phyloP scores from a whole-genome alignment of 2,888 invertebrate genomes.

The Perithous albicinctus region DNA sequence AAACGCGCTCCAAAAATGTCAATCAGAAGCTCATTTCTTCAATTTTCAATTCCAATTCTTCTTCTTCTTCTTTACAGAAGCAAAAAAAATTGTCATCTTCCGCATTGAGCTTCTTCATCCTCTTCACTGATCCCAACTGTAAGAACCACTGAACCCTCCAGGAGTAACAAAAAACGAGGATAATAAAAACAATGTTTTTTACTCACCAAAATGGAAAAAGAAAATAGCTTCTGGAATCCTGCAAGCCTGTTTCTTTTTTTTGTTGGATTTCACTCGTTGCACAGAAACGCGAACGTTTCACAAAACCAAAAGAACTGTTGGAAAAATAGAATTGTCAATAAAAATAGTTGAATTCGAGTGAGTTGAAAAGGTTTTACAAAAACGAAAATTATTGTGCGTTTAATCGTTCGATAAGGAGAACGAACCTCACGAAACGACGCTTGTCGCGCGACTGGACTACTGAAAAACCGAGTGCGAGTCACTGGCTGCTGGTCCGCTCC shows the following conservation, averaged over 20 bases:
- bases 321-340: background rate
- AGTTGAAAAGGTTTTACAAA: background rate
- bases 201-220: background rate
- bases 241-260: background rate
- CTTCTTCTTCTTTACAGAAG: background rate
- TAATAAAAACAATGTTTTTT: background rate
- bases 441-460: conserved; percentile 70
- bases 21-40: no score
- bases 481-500: conserved; percentile 40
- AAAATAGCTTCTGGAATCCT: conserved; percentile 5
- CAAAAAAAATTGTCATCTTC: background rate
- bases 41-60: no score
- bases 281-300: conserved; percentile 1
- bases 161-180: background rate
- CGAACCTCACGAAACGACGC: conserved; percentile 68
- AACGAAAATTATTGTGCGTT: background rate
- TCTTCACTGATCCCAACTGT: background rate
- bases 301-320: background rate
- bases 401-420: conserved; percentile 38
- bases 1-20: no score
- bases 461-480: conserved; percentile 64
- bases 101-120: background rate
- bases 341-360: background rate
- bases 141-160: no score
- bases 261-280: background rate